Evolutionary conservation across 1,140 invertebrate genomes (phyloP).

Genomic region (Mesaphorura yosii): DNA sequence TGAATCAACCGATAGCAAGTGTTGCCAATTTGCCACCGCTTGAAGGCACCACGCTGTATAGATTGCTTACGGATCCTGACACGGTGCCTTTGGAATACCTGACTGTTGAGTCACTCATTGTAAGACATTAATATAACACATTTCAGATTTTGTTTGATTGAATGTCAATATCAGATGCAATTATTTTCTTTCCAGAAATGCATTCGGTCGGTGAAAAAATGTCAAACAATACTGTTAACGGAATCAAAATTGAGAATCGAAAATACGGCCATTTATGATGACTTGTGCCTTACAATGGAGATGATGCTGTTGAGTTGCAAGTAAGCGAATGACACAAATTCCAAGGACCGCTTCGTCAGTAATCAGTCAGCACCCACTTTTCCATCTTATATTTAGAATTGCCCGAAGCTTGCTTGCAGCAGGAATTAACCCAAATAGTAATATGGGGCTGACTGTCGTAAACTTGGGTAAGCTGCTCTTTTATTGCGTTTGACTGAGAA

Average conservation of each 20-base stretch:
- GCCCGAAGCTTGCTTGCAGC: conserved; percentile 46
- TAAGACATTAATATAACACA: conserved; percentile 34
- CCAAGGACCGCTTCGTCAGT: too few relatives aligned
- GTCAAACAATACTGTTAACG: conserved; percentile 41
- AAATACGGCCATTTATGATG: conserved; percentile 40
- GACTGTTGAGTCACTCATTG: conserved; percentile 47
- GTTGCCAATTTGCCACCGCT: conserved; percentile 46
- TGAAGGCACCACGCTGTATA: conserved; percentile 50
- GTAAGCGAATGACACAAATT: conserved; percentile 33
- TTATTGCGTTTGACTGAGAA: conserved; percentile 40
- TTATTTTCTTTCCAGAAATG: conserved; percentile 41
- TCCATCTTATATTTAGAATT: conserved; percentile 38
- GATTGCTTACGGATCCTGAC: conserved; percentile 50
- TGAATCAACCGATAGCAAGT: conserved; percentile 41
- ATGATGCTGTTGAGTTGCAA: conserved; percentile 50
- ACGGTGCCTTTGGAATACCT: conserved; percentile 48
- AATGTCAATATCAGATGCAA: not conserved
- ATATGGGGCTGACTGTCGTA: conserved; percentile 49
- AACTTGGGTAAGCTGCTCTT: conserved; percentile 51
- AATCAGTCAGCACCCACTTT: not conserved
- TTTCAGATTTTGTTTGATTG: conserved; percentile 5
- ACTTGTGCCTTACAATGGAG: conserved; percentile 48
- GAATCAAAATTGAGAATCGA: conserved; percentile 36
- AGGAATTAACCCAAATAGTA: conserved; percentile 50
- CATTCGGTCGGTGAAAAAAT: conserved; percentile 48